Conservation (phyloP, 2,113 vertebrate genomes). For the Tragelaphus scriptus region DNA sequence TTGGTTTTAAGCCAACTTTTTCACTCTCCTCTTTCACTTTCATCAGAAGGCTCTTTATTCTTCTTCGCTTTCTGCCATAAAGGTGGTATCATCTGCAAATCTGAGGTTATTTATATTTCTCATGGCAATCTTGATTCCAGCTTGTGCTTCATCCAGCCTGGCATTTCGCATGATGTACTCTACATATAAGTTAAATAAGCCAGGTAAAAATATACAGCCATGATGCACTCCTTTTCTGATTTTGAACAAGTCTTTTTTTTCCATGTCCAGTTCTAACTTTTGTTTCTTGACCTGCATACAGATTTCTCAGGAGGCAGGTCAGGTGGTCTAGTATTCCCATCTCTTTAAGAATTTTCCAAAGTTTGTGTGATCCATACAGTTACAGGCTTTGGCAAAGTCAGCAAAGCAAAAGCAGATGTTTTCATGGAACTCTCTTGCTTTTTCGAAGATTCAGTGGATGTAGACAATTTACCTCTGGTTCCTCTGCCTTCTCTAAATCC, state of each 20-base stretch:
- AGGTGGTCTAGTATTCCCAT: neutral
- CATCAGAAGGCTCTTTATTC: neutral
- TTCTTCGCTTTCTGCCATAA: neutral
- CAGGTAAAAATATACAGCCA: neutral
- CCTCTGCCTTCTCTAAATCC: neutral
- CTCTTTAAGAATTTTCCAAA: neutral
- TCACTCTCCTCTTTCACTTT: neutral
- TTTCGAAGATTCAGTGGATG: neutral
- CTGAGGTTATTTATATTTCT: neutral
- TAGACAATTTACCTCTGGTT: neutral
- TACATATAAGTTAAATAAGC: neutral
- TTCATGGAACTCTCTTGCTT: neutral
- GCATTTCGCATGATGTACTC: neutral
- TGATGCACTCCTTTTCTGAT: rapidly evolving
- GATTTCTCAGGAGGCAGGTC: neutral
- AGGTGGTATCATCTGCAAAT: neutral
- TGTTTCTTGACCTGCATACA: neutral
- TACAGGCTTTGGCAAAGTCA: neutral
- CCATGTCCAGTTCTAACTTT: neutral
- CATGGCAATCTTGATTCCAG: neutral
- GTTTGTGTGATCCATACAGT: neutral
- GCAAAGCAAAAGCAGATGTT: neutral
- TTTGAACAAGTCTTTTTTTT: neutral
- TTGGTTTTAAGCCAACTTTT: neutral
- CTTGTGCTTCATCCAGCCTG: neutral